Base-by-base conservation (phyloP, 2,113 vertebrate species). In the Corythoichthys intestinalis region DNA sequence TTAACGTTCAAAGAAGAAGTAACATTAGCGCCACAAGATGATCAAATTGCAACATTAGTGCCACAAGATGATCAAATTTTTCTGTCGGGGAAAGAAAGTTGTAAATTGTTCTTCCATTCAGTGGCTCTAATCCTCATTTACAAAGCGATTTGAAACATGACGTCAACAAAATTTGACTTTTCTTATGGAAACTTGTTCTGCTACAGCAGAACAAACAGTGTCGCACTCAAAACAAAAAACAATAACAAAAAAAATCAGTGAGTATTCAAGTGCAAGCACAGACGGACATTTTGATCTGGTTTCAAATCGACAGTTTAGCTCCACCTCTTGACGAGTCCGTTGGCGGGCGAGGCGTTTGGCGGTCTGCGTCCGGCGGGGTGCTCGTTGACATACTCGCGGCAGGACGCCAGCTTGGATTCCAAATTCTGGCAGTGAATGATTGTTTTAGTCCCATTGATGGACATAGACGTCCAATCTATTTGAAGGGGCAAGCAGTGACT, bases 341-440 rank as follows among this genome's bases (percentile, higher is more conserved):
- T 81, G 61, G 91, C 59, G 12, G 81, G 82, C 4, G 85, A 82
- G 1, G 81, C 90, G 66, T 66, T 84, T 84, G 53, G 75, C 75
- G 93, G 96, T 70, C 91, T 93, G 86, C 96, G 97, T 60, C 95
- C 91, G n/a, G 95, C 93, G 1, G 96, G 93, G 88, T 99, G 96
- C 88, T 98, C 96, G 92, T 98, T 98, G 71, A 96, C 95, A 80
- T 98, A 96, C 86, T 98, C 98, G 69, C 96, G 94, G 78, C 96
- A 99, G 66, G 95, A 96, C 20, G 97, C 96, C 70, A 99, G 88
- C 85, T 98, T 99, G 74, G 96, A 97, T 91, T 98, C 96, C 88
- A 99, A 92, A 74, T 96, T 96, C 97, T 38, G 7, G 12, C 6
- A 10, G 35, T 37, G 4, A 35, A 37, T 4, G 48, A 50, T 50